These are phyloP conservation scores for Fabriciana adippe DNA, from an alignment of 2,888 invertebrate species.

Conservation along the genomic window DNA sequence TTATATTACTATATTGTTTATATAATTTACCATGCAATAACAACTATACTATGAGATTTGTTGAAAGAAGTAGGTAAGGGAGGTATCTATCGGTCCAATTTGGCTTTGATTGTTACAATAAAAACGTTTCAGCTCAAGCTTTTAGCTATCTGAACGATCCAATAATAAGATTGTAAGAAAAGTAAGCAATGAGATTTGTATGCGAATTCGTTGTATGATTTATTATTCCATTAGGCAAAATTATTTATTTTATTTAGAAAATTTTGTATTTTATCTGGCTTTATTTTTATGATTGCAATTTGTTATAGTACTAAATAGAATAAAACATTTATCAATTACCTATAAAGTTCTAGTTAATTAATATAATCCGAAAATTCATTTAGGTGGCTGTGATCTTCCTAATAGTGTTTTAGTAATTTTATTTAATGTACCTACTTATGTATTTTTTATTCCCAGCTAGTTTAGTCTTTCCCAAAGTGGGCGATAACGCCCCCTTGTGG, in stretches of 20 bases:
- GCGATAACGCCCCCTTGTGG: no score
- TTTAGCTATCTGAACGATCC: constrained; percentile 7
- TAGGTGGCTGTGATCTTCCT: no score
- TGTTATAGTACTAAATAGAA: no score
- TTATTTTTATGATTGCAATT: no score
- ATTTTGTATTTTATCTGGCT: no score
- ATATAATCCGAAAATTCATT: no score
- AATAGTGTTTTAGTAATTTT: no score
- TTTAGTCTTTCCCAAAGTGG: no score
- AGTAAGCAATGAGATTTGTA: constrained; percentile 8
- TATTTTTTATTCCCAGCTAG: no score
- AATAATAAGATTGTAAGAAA: constrained; percentile 11
- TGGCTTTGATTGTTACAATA: constrained; percentile 16
- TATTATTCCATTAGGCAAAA: not conserved
- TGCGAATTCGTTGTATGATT: not conserved
- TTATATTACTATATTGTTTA: not conserved
- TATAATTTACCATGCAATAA: not conserved
- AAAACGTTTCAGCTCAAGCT: constrained; percentile 17
- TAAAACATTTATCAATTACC: no score
- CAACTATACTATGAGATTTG: not conserved
- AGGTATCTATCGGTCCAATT: constrained; percentile 10
- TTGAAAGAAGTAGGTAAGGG: constrained; percentile 8
- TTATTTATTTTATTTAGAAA: not conserved
- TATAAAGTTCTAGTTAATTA: no score
- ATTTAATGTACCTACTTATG: no score